Base-by-base conservation (phyloP, 2,888 invertebrate species). In the Calephelis perditalis region DNA sequence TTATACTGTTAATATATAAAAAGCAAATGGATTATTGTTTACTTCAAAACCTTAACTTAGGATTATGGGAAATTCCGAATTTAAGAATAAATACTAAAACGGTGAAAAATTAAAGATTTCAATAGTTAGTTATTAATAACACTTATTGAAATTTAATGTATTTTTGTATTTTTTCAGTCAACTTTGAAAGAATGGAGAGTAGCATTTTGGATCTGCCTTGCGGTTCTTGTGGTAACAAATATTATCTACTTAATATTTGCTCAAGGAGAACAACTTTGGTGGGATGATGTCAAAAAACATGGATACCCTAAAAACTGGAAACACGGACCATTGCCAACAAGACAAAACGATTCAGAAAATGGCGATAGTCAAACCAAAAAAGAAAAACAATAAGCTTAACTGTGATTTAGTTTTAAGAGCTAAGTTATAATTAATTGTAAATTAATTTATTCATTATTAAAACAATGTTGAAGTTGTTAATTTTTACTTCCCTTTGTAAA, bases 151-250 rank as follows among this genome's bases (percentile, higher is more conserved):
- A 37, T 37, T 4, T 1, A 37, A 5, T 37, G 37, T 37, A 37
- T 37, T 37, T 40, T 40, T 72, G 26, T 26, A 26, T 63, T 62
- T 73, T 77, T 72, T 56, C 78, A 93, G 94, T 92, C 93, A 56
- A 91, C 92, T 0, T 71, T 94, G 7, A 77, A 80, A 26, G 93
- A 96, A 84, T 97, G 97, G 97, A 91, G 94, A 35, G 72, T 92
- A 0, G 96, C 96, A 0, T 96, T 96, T 78, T 96, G 96, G 95
- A 94, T 96, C 45, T 93, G 96, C 52, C 91, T 95, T 7, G 93
- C 75, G 0, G 92, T 96, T 4, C 92, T 96, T 64, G 79, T 93
- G 0, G 63, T 92, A 0, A 94, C 96, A 2, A 95, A 95, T 72
- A 47, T 94, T 0, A 73, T 96, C 8, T 97, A 94, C 78, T 70